Evolutionary conservation across 1,140 invertebrate species (phyloP).

Genomic region (Pomacea maculata): DNA sequence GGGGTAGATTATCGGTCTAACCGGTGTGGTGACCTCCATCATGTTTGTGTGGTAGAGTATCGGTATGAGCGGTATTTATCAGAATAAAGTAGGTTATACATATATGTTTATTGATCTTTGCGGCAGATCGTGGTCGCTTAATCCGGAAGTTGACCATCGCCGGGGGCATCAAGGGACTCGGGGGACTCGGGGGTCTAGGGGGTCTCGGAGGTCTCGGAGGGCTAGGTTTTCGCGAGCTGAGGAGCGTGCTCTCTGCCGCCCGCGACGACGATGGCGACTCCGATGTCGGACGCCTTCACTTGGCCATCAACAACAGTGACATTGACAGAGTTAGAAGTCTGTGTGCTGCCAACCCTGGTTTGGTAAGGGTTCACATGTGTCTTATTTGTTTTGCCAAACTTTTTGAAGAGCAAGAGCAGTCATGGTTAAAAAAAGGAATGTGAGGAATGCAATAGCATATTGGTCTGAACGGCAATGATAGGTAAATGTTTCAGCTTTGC

Average conservation of each 20-base stretch:
- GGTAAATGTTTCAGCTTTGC: too few species aligned
- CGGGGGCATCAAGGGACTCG: not conserved
- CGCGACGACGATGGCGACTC: not conserved
- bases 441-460: too few species aligned
- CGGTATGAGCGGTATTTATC: not conserved
- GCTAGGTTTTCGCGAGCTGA: not conserved
- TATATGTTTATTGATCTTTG: too few species aligned
- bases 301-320: not conserved
- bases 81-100: too few species aligned
- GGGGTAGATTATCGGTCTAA: too few species aligned
- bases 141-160: not conserved
- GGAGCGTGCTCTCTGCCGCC: not conserved
- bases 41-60: constrained; percentile 3
- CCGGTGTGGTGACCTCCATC: too few species aligned
- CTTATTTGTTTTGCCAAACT: too few species aligned
- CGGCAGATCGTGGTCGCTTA: too few species aligned
- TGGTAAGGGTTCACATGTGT: not conserved
- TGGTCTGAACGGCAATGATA: too few species aligned
- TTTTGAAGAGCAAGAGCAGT: too few species aligned
- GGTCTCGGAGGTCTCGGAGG: constrained; percentile 4
- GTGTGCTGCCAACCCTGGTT: not conserved
- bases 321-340: not conserved
- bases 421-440: too few species aligned
- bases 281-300: not conserved
- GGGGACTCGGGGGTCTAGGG: not conserved